These are phyloP conservation scores for Mico argentatus DNA, from an alignment of 2,797 vertebrate species.

Conservation along the genomic window DNA sequence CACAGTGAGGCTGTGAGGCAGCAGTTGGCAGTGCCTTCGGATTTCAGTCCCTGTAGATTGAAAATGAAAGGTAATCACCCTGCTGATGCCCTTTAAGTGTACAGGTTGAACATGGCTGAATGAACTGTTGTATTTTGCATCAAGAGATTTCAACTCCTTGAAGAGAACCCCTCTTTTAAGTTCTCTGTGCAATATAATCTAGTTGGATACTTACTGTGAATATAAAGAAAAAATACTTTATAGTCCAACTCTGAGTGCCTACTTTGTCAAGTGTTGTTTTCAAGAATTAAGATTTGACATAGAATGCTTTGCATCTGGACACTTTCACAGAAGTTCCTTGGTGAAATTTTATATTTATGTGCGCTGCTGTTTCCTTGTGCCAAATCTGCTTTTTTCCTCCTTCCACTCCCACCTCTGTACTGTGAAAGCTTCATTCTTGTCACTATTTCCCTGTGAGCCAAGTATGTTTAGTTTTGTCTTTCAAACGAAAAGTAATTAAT, in stretches of 20 bases:
- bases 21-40: background rate
- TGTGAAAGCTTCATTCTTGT: constrained; percentile 37
- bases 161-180: constrained; percentile 1
- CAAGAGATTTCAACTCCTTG: constrained; percentile 43
- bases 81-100: constrained; percentile 60
- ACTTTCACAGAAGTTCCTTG: background rate
- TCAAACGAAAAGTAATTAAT: background rate
- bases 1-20: constrained; percentile 11
- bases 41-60: constrained; percentile 44
- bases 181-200: constrained; percentile 35
- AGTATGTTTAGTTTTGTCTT: background rate
- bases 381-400: background rate
- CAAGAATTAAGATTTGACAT: background rate
- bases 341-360: constrained; percentile 36
- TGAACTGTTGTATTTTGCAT: constrained; percentile 44
- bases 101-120: background rate
- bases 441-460: background rate
- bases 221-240: constrained; percentile 40
- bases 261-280: background rate
- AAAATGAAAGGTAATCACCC: constrained; percentile 58
- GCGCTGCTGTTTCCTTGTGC: constrained; percentile 9
- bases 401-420: background rate
- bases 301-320: background rate
- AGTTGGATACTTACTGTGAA: constrained; percentile 28
- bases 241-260: background rate